Conservation (phyloP, 2,113 vertebrate species). For the Phalacrocorax aristotelis region DNA sequence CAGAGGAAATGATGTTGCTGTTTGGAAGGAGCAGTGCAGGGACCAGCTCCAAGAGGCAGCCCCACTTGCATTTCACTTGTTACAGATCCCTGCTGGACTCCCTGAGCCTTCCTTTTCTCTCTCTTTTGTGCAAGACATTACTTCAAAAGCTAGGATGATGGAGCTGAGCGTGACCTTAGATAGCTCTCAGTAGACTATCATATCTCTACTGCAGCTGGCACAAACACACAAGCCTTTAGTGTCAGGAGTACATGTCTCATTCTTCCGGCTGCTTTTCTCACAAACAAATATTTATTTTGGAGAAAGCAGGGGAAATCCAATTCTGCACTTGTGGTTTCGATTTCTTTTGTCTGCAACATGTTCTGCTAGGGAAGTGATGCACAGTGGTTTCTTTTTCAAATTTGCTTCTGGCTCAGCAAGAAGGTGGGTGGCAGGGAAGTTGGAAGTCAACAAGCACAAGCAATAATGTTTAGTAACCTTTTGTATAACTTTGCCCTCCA, state of each 20-base stretch:
- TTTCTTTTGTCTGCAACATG: conserved; percentile 63
- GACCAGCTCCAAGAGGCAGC: neutral
- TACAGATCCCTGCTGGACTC: neutral
- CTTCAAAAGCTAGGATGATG: neutral
- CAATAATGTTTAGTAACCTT: conserved; percentile 34
- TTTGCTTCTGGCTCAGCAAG: conserved; percentile 58
- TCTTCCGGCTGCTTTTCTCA: conserved; percentile 46
- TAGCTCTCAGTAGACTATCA: neutral
- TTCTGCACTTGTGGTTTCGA: conserved; percentile 61
- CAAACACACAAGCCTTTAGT: neutral
- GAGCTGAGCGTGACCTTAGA: conserved; percentile 9
- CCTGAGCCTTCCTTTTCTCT: neutral
- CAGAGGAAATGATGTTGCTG: neutral
- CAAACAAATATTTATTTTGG: conserved; percentile 72
- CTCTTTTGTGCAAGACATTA: neutral
- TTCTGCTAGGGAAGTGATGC: conserved; percentile 62
- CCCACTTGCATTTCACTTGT: neutral
- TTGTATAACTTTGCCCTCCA: neutral
- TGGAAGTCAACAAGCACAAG: conserved; percentile 50
- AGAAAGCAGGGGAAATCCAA: conserved; percentile 67
- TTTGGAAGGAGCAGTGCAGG: neutral
- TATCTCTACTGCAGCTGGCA: neutral
- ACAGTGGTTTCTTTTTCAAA: conserved; percentile 61
- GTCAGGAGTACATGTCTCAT: conserved; percentile 40
- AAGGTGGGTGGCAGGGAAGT: conserved; percentile 54